Percentiles rank a stretch among this genome's conserved stretches.
phyloP scores from a whole-genome alignment of 1,140 invertebrate genomes.

The Sesamia nonagrioides region DNA sequence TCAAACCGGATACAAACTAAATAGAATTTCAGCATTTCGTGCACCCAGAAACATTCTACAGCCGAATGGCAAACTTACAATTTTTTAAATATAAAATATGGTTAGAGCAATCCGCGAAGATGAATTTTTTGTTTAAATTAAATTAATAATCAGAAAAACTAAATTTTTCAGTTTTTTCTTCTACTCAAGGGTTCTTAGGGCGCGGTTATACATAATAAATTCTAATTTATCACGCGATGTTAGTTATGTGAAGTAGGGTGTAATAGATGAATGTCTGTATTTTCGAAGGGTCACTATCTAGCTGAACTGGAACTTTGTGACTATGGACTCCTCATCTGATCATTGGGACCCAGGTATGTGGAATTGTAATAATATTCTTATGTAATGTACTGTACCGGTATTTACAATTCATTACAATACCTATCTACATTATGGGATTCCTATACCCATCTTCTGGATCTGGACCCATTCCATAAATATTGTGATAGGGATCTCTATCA shows the following conservation, averaged over 20 bases:
- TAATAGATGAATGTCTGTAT: constrained; percentile 16
- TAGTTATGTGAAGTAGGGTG: neutral
- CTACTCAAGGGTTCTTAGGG: neutral
- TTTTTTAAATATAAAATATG: neutral
- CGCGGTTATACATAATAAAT: constrained; percentile 16
- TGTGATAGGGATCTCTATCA: too few species aligned
- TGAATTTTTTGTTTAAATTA: neutral
- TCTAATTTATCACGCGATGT: neutral
- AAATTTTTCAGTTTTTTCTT: neutral
- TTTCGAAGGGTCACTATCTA: neutral
- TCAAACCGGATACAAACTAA: neutral
- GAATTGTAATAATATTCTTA: neutral
- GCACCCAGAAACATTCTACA: neutral
- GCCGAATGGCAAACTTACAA: neutral
- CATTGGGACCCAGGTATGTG: constrained; percentile 80
- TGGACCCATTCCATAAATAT: neutral
- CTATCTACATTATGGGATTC: neutral
- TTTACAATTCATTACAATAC: neutral
- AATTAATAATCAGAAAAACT: neutral
- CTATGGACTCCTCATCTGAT: constrained; percentile 73
- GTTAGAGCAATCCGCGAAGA: neutral
- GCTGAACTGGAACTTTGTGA: constrained; percentile 57
- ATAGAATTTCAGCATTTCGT: neutral
- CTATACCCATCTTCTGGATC: neutral
- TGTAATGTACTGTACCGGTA: neutral